Evolutionary conservation across 2,797 vertebrate genomes (phyloP).

Genomic region (Iguana delicatissima): DNA sequence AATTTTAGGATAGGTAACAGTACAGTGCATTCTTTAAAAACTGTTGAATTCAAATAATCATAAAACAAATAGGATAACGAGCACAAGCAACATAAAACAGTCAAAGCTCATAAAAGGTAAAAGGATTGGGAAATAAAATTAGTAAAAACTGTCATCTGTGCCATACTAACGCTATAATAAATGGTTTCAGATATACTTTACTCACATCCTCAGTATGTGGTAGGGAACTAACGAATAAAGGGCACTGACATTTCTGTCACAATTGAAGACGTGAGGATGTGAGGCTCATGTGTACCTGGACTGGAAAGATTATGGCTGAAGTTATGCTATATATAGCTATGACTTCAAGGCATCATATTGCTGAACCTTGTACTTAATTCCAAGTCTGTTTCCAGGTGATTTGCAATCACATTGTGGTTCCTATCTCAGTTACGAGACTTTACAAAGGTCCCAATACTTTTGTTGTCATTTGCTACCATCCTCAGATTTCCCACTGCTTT

Average conservation of each 20-base stretch:
- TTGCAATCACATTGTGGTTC: neutral
- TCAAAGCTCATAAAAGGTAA: neutral
- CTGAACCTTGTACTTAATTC: neutral
- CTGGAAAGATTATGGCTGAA: neutral
- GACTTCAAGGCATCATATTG: neutral
- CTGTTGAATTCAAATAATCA: neutral
- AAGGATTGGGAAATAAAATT: neutral
- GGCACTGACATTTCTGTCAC: neutral
- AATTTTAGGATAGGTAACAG: neutral
- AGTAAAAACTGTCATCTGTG: neutral
- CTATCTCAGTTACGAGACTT: neutral
- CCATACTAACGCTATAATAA: neutral
- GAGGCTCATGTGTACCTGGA: too few species aligned
- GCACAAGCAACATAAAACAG: neutral
- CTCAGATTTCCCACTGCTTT: neutral
- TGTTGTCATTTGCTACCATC: neutral
- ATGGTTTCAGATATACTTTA: neutral
- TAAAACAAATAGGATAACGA: neutral
- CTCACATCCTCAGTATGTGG: neutral
- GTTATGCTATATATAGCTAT: neutral
- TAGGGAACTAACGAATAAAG: neutral
- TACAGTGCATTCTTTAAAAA: neutral
- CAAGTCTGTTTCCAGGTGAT: neutral
- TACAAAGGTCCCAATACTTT: neutral
- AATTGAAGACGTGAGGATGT: neutral